Evolutionary conservation across 2,113 vertebrate genomes (phyloP).

Genomic region (Octodon degus): DNA sequence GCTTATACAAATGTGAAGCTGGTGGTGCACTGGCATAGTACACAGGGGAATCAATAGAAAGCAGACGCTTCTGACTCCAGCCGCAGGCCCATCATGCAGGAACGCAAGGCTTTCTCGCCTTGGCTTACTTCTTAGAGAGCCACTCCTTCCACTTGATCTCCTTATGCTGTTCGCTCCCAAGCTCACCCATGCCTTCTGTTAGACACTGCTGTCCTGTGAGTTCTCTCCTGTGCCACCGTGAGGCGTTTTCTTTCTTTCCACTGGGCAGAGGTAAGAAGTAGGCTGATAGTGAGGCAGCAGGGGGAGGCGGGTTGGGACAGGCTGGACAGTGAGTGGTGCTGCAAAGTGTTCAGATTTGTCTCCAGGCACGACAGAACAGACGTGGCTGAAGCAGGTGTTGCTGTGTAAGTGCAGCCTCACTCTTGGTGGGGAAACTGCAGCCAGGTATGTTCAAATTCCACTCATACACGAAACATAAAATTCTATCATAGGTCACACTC

Average conservation of each 20-base stretch:
- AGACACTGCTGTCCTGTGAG: not conserved
- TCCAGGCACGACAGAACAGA: not conserved
- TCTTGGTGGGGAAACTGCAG: not conserved
- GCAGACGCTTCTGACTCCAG: not conserved
- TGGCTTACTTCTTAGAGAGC: not conserved
- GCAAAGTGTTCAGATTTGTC: not conserved
- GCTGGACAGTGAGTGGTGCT: not conserved
- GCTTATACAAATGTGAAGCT: not conserved
- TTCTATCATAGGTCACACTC: not conserved
- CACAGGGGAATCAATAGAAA: not conserved
- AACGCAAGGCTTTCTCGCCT: not conserved
- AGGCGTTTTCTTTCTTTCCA: not conserved
- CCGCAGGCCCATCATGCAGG: not conserved
- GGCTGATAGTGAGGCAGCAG: not conserved
- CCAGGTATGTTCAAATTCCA: not conserved
- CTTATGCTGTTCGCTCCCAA: not conserved
- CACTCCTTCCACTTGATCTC: not conserved
- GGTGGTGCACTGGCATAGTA: not conserved
- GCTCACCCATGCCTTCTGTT: fast-evolving
- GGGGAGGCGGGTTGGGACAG: no score
- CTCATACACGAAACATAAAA: conserved; percentile 54
- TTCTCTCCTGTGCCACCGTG: not conserved
- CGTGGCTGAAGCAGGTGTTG: not conserved
- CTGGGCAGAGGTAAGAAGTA: not conserved
- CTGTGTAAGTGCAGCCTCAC: not conserved